Evolutionary conservation across 2,797 vertebrate genomes (phyloP).

Genomic region (Sebastes iracundus): DNA sequence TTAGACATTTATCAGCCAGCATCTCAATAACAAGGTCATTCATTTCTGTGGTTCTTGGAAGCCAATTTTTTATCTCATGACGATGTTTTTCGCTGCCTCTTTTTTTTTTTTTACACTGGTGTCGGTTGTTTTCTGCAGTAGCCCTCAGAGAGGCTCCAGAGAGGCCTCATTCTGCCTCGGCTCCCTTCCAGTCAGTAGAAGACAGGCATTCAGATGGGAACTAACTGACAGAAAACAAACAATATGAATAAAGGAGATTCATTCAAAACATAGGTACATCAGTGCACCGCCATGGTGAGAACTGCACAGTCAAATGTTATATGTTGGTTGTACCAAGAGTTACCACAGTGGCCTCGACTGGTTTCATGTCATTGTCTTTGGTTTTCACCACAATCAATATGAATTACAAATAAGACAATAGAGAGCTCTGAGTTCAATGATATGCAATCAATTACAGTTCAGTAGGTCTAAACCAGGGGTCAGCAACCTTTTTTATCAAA

Average conservation of each 20-base stretch:
- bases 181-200: not conserved
- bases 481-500: too few relatives aligned
- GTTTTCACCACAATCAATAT: too few relatives aligned
- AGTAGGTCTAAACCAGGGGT: not conserved
- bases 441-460: not conserved
- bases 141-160: not conserved
- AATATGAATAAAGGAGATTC: not conserved
- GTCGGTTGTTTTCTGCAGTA: constrained; percentile 20
- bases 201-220: not conserved
- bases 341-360: not conserved
- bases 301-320: too few relatives aligned
- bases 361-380: not conserved
- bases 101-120: not conserved
- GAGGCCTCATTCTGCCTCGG: not conserved
- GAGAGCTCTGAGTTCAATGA: not conserved
- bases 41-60: not conserved
- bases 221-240: not conserved
- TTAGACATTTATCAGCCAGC: not conserved
- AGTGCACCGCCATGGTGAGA: too few relatives aligned
- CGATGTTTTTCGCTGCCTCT: not conserved
- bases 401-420: not conserved
- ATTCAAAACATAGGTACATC: not conserved
- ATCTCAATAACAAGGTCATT: not conserved
- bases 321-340: too few relatives aligned
- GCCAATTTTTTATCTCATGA: constrained; percentile 5